Evolutionary conservation across 2,888 invertebrate genomes (phyloP).

Genomic region (Xestoiulus laeticollis): DNA sequence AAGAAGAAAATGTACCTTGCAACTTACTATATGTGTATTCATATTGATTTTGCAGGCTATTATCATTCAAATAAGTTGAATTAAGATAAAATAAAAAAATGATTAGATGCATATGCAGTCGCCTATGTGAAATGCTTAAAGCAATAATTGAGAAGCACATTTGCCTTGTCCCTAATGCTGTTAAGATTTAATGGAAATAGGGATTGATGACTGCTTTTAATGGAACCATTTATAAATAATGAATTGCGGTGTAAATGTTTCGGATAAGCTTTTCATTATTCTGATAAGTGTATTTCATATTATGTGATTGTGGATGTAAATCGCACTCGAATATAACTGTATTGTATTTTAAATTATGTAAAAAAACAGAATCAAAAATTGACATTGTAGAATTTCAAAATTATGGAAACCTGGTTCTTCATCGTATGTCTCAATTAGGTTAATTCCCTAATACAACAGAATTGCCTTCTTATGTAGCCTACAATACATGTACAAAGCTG

Average conservation of each 20-base stretch:
- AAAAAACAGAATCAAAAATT: neutral
- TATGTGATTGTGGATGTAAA: neutral
- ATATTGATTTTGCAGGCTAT: neutral
- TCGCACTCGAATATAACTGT: neutral
- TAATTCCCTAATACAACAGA: too few relatives aligned
- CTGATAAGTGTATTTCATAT: neutral
- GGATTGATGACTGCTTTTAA: constrained; percentile 7
- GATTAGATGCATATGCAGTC: neutral
- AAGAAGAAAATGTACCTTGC: neutral
- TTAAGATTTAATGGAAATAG: constrained; percentile 9
- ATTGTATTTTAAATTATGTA: neutral
- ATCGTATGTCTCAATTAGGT: too few relatives aligned
- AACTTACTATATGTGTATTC: neutral
- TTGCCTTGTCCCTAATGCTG: neutral
- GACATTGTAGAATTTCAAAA: neutral
- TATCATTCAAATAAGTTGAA: neutral
- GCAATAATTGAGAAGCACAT: neutral
- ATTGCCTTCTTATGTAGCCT: neutral
- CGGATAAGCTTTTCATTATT: neutral
- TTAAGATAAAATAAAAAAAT: constrained; percentile 9
- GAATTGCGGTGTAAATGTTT: neutral
- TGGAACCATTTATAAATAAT: neutral
- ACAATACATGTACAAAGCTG: too few relatives aligned
- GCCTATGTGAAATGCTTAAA: neutral
- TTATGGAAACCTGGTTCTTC: neutral